A percentile compares a stretch with the other conserved stretches of the same genome.
phyloP scores from a whole-genome alignment of 2,113 vertebrate genomes.

The Dermatemys mawii region DNA sequence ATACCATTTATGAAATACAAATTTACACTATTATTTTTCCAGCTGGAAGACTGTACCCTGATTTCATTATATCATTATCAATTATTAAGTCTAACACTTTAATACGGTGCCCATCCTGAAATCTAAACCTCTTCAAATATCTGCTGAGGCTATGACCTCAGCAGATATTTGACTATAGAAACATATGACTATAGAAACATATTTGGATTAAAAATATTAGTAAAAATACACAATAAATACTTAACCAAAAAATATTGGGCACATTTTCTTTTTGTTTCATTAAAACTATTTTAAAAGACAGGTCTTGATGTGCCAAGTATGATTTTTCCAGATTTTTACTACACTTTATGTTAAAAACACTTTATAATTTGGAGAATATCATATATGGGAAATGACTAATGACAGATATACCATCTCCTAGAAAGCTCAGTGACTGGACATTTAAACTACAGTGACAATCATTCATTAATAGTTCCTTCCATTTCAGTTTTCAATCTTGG shows the following conservation, averaged over 20 bases:
- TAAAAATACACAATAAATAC: conserved; percentile 5
- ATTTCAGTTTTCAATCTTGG: not conserved
- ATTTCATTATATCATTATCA: conserved; percentile 18
- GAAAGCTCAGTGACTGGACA: not conserved
- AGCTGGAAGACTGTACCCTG: conserved; percentile 3
- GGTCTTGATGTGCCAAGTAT: not conserved
- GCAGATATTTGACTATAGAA: too few relatives aligned
- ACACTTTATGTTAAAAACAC: not conserved
- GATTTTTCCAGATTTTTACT: not conserved
- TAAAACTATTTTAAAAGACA: not conserved
- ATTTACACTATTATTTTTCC: not conserved
- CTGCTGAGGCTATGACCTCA: not conserved
- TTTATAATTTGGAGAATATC: conserved; percentile 5
- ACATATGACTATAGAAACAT: not conserved
- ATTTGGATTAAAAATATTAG: not conserved
- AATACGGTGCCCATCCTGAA: conserved; percentile 3
- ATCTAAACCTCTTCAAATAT: not conserved
- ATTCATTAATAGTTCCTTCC: not conserved
- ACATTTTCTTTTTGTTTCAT: not conserved
- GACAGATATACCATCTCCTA: too few relatives aligned
- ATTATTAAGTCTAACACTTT: not conserved
- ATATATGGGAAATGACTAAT: conserved; percentile 1
- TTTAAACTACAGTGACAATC: not conserved
- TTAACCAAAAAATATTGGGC: not conserved
- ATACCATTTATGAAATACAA: conserved; percentile 1